Conservation (phyloP, 2,113 vertebrate species). For the Epinephelus fuscoguttatus region DNA sequence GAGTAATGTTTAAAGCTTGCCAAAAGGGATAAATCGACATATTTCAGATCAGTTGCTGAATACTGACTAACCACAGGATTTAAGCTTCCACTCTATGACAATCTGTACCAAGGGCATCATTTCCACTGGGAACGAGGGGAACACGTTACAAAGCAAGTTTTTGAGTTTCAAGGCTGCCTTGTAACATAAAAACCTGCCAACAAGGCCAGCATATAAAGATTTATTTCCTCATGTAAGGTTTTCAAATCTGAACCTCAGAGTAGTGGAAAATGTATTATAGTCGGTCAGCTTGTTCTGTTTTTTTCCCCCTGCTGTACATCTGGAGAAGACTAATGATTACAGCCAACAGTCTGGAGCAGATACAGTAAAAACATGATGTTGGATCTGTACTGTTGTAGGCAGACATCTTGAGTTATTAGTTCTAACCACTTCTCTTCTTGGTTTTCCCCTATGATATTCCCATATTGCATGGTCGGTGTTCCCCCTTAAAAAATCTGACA, state of each 20-base stretch:
- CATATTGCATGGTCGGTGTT: neutral
- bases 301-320: neutral
- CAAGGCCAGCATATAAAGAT: neutral
- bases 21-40: neutral
- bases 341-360: neutral
- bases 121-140: no score
- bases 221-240: neutral
- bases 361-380: conserved; percentile 4
- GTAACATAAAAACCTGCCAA: neutral
- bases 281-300: neutral
- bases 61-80: neutral
- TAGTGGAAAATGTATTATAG: neutral
- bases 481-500: neutral
- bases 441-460: neutral
- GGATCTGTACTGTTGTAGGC: neutral
- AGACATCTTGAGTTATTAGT: conserved; percentile 1
- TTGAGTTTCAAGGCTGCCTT: neutral
- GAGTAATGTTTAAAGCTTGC: conserved; percentile 27
- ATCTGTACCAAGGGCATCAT: no score
- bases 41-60: conserved; percentile 5
- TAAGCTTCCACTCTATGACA: neutral
- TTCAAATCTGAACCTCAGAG: neutral
- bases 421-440: neutral
- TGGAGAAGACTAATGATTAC: conserved; percentile 1
- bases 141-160: no score